These are phyloP conservation scores for Apis cerana DNA, from an alignment of 1,140 invertebrate species.

Conservation along the genomic window DNA sequence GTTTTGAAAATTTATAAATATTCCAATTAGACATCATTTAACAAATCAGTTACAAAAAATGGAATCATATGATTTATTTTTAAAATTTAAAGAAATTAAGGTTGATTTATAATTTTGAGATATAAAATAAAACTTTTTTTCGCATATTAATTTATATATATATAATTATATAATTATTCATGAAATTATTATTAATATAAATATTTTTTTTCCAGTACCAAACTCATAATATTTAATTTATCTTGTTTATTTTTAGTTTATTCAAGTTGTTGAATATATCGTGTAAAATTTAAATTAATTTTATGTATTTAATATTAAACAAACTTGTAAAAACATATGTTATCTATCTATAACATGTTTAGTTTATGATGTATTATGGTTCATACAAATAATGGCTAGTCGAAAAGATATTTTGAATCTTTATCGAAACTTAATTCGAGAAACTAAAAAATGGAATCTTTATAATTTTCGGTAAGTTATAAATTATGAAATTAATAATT, in stretches of 20 bases:
- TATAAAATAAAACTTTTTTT: no score
- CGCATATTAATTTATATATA: no score
- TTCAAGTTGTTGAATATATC: not conserved
- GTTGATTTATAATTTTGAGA: no score
- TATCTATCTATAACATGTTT: not conserved
- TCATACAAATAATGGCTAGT: conserved; percentile 65
- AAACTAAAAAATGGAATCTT: conserved; percentile 79
- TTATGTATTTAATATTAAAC: not conserved
- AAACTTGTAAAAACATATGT: not conserved
- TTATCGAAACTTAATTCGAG: conserved; percentile 78
- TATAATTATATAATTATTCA: no score
- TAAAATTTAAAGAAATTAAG: no score
- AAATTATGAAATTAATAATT: not conserved
- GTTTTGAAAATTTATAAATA: not conserved
- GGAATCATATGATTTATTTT: no score
- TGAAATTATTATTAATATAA: no score
- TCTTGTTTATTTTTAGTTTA: no score
- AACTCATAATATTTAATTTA: no score
- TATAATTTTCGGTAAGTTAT: conserved; percentile 78
- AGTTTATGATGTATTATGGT: not conserved
- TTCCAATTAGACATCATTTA: no score
- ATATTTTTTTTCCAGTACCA: no score
- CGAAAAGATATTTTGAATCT: conserved; percentile 70
- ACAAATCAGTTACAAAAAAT: no score
- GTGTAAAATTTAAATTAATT: not conserved